Percentiles rank a stretch among this genome's conserved stretches.
Evolutionary conservation across 2,113 vertebrate species (phyloP).

Genomic region (Fregetta grallaria): DNA sequence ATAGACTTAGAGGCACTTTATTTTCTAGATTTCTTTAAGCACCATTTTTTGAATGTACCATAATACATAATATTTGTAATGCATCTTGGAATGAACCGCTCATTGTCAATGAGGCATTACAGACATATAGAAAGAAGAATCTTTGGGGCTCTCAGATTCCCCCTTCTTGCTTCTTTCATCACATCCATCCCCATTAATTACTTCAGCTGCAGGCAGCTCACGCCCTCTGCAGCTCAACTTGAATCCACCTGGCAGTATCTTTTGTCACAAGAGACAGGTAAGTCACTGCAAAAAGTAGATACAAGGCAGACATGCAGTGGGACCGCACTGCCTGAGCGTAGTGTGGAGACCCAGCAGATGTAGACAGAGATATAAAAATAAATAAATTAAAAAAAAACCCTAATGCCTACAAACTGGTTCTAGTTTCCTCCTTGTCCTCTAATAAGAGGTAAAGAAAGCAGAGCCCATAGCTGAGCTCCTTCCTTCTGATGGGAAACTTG

Average conservation of each 20-base stretch:
- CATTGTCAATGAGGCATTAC: not conserved
- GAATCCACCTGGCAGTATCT: not conserved
- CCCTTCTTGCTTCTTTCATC: not conserved
- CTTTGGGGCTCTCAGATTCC: not conserved
- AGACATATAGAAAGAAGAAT: not conserved
- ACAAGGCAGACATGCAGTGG: not conserved
- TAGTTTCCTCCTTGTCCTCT: not conserved
- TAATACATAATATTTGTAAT: not conserved
- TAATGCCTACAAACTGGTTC: not conserved
- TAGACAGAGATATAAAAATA: not conserved
- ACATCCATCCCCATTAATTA: not conserved
- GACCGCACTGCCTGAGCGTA: rapidly evolving
- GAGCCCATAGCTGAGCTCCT: not conserved
- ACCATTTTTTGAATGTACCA: not conserved
- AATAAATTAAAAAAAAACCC: not conserved
- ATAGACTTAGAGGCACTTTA: not conserved
- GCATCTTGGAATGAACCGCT: not conserved
- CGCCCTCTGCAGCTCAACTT: not conserved
- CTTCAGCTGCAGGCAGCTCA: not conserved
- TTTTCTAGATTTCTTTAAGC: not conserved
- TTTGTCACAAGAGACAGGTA: not conserved
- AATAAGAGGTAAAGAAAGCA: not conserved
- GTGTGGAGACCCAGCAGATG: not conserved
- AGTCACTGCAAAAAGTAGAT: not conserved
- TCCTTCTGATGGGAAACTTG: not conserved